Conservation (phyloP, 2,113 vertebrate species). For the Dicaeum eximium region DNA sequence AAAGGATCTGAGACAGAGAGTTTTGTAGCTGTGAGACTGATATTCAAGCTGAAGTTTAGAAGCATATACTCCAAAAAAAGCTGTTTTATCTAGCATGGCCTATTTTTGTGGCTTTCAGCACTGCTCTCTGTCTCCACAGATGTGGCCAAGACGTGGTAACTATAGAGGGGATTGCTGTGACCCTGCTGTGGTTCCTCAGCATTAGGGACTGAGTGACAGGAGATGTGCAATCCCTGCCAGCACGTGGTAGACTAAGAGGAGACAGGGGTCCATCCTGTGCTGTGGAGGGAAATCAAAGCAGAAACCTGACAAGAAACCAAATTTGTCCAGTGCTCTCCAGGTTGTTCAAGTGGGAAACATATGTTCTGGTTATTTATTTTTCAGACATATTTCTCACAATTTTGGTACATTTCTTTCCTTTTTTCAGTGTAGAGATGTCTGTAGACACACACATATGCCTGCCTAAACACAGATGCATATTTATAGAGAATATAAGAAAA, state of each 20-base stretch:
- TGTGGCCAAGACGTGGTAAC: not conserved
- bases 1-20: not conserved
- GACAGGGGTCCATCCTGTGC: not conserved
- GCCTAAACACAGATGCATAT: not conserved
- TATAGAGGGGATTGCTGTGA: rapidly evolving
- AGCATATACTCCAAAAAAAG: not conserved
- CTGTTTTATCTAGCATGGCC: not conserved
- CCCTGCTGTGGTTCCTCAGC: not conserved
- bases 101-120: not conserved
- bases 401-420: not conserved
- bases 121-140: not conserved
- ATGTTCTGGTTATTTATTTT: not conserved
- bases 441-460: not conserved
- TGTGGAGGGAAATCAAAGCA: not conserved
- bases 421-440: not conserved
- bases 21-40: not conserved
- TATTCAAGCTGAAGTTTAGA: not conserved
- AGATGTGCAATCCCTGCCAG: not conserved
- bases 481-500: not conserved
- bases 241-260: not conserved
- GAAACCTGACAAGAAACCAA: not conserved
- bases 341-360: not conserved
- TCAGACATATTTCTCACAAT: not conserved
- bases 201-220: not conserved
- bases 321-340: not conserved